phyloP scores from a whole-genome alignment of 2,113 vertebrate species.

The Vicugna pacos region DNA sequence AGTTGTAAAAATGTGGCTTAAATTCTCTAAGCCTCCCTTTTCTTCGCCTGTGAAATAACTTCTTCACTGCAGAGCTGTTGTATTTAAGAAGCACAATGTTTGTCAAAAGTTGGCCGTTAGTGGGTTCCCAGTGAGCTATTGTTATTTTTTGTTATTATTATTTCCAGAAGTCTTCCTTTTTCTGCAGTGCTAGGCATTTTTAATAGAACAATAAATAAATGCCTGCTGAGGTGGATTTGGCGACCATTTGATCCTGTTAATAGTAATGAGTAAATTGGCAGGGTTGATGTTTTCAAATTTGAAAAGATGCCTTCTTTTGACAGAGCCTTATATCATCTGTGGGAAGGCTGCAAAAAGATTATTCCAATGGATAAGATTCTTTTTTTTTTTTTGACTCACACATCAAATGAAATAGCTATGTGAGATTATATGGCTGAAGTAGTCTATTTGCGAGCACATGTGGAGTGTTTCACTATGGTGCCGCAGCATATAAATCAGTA shows the following conservation, averaged over 20 bases:
- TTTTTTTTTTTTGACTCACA: constrained; percentile 51
- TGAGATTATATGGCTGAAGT: not conserved
- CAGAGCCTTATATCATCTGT: constrained; percentile 30
- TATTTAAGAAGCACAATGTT: not conserved
- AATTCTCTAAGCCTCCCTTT: not conserved
- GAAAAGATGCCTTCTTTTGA: constrained; percentile 63
- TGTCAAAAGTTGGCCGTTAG: constrained; percentile 15
- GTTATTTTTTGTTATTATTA: constrained; percentile 22
- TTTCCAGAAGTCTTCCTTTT: constrained; percentile 48
- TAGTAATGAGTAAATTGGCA: constrained; percentile 72
- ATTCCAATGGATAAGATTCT: not conserved
- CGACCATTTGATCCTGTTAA: constrained; percentile 71
- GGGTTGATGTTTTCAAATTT: constrained; percentile 63
- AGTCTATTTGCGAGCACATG: not conserved
- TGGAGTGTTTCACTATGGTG: not conserved
- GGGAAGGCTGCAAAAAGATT: not conserved
- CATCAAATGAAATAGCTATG: constrained; percentile 35
- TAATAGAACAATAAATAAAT: constrained; percentile 70
- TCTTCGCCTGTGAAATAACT: not conserved
- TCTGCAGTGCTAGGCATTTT: constrained; percentile 66
- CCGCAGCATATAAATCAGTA: not conserved
- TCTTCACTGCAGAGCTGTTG: not conserved
- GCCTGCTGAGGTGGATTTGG: constrained; percentile 64
- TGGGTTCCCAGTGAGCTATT: constrained; percentile 32
- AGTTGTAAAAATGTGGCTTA: not conserved